phyloP scores from a whole-genome alignment of 2,888 invertebrate species.

The Diplolepis rosae region DNA sequence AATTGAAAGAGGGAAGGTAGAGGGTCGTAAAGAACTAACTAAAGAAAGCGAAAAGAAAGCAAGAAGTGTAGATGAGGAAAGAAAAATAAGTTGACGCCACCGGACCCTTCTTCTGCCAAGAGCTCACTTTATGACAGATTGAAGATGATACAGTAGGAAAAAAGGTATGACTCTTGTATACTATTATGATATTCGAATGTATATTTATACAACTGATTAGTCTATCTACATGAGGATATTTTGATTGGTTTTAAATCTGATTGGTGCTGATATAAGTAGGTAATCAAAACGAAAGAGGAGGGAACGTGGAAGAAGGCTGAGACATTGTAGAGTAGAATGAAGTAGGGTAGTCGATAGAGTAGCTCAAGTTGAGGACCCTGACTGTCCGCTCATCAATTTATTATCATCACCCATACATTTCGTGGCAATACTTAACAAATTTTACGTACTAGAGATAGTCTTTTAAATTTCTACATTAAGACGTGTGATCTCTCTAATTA shows the following conservation, averaged over 20 bases:
- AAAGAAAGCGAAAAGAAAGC: conserved; percentile 21
- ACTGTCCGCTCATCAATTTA: conserved; percentile 65
- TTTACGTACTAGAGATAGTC: conserved; percentile 72
- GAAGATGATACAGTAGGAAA: conserved; percentile 40
- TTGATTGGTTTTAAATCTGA: conserved; percentile 72
- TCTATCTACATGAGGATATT: conserved; percentile 71
- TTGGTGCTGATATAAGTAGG: conserved; percentile 70
- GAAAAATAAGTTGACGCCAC: conserved; percentile 18
- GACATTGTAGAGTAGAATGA: conserved; percentile 69
- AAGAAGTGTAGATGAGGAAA: conserved; percentile 21
- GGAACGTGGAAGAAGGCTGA: conserved; percentile 73
- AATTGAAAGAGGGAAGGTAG: conserved; percentile 19
- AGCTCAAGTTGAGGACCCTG: conserved; percentile 68
- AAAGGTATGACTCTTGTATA: conserved; percentile 69
- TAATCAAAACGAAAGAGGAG: conserved; percentile 63
- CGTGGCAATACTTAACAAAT: conserved; percentile 70
- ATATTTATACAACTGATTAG: conserved; percentile 73
- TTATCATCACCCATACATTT: conserved; percentile 62
- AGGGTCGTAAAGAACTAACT: conserved; percentile 14
- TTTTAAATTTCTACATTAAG: conserved; percentile 73
- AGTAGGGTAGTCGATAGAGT: conserved; percentile 68
- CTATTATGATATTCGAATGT: conserved; percentile 73
- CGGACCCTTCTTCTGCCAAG: conserved; percentile 39
- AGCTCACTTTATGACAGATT: conserved; percentile 39
- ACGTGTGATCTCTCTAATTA: conserved; percentile 74